Conservation (phyloP, 37 sponge, comb jelly and placozoan species). For the Spongia lamella region DNA sequence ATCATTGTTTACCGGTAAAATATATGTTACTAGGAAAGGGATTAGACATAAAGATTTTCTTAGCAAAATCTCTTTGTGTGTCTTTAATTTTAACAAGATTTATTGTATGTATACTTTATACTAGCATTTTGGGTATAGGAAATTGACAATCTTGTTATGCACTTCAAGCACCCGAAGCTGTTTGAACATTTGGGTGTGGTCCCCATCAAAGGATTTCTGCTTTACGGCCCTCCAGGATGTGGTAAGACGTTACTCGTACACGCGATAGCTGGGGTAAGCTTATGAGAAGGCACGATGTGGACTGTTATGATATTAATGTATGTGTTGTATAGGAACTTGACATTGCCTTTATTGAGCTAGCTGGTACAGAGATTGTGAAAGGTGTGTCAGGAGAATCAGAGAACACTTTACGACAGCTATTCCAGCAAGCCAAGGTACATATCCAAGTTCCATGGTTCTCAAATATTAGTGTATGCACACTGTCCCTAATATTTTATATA, state of each 20-base stretch:
- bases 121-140: conserved; percentile 43
- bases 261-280: conserved; percentile 91
- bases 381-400: conserved; percentile 98
- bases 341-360: conserved; percentile 82
- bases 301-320: not conserved
- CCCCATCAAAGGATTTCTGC: conserved; percentile 88
- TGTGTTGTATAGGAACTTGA: conserved; percentile 78
- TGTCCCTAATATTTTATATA: not conserved
- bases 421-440: conserved; percentile 68
- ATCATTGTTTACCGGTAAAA: too few species aligned
- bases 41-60: too few species aligned
- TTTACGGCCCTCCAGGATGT: conserved; percentile 98
- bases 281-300: too few species aligned
- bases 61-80: too few species aligned
- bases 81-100: too few species aligned
- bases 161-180: conserved; percentile 85
- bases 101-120: too few species aligned
- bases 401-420: conserved; percentile 82
- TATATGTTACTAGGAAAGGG: too few species aligned
- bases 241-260: conserved; percentile 96
- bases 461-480: not conserved
- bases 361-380: conserved; percentile 93
- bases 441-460: not conserved
- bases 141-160: conserved; percentile 72
- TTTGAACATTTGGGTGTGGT: conserved; percentile 74